Percentiles rank a stretch among this genome's conserved stretches.
Conservation (phyloP, 2,113 vertebrate species). For the Carollia perspicillata region DNA sequence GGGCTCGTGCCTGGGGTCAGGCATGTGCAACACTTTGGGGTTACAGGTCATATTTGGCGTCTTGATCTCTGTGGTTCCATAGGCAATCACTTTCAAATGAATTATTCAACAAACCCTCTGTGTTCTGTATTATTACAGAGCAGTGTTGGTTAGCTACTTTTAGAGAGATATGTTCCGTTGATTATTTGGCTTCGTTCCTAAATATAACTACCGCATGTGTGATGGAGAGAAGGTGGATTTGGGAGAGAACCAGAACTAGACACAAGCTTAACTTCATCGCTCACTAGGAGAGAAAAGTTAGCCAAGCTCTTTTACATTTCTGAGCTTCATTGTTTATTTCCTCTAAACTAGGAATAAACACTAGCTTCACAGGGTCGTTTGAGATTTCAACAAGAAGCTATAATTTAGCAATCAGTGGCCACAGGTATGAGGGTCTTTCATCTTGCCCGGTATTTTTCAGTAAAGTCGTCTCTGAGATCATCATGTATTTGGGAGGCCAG, state of each 20-base stretch:
- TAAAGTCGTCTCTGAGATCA: background rate
- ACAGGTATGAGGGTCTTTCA: too few species aligned
- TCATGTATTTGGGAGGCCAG: background rate
- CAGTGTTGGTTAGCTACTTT: background rate
- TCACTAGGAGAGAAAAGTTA: background rate
- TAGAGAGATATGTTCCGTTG: background rate
- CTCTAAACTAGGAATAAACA: background rate
- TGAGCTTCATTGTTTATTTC: background rate
- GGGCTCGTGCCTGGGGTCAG: accelerated
- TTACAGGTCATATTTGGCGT: background rate
- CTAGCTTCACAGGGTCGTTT: background rate
- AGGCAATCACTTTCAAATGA: background rate
- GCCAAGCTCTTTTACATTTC: background rate
- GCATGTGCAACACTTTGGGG: too few species aligned
- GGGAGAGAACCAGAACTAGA: background rate
- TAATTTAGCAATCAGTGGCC: background rate
- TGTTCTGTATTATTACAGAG: background rate
- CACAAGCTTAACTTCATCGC: too few species aligned
- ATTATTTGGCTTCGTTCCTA: background rate
- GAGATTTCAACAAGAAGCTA: background rate
- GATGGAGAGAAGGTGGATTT: background rate
- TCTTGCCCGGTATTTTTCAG: background rate
- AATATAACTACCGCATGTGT: background rate
- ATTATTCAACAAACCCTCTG: background rate
- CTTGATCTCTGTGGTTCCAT: background rate